These are phyloP conservation scores for Brachystomella parvula DNA, from an alignment of 1,140 invertebrate genomes.

Conservation along the genomic window DNA sequence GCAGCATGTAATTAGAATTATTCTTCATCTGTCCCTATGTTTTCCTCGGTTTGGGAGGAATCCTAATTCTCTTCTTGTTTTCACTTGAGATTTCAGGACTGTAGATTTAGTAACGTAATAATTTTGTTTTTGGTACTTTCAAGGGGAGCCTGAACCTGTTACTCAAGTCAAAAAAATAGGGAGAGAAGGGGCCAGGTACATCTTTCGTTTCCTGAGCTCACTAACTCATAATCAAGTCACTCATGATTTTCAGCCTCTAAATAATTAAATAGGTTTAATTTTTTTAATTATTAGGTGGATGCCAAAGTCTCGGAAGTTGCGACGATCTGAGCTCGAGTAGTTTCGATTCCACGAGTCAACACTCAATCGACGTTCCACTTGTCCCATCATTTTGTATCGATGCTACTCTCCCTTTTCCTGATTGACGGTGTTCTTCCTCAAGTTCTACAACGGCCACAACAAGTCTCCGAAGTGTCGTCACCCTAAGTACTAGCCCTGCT, in stretches of 20 bases:
- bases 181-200: neutral
- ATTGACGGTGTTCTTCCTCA: conserved; percentile 21
- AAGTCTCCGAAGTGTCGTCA: too few species aligned
- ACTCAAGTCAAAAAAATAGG: conserved; percentile 1
- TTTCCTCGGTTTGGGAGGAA: too few species aligned
- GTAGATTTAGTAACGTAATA: neutral
- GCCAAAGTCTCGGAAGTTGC: conserved; percentile 53
- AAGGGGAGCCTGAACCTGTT: too few species aligned
- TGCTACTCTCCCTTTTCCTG: conserved; percentile 32
- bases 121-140: too few species aligned
- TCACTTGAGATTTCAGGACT: neutral
- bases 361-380: conserved; percentile 58
- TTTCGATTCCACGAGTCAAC: conserved; percentile 67
- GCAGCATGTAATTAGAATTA: too few species aligned
- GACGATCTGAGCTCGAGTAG: conserved; percentile 72
- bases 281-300: conserved; percentile 47
- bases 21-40: too few species aligned
- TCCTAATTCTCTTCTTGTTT: too few species aligned
- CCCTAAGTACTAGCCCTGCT: neutral
- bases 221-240: too few species aligned
- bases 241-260: neutral
- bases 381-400: conserved; percentile 32
- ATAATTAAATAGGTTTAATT: conserved; percentile 1
- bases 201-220: too few species aligned
- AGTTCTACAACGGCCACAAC: neutral